phyloP scores from a whole-genome alignment of 2,113 vertebrate genomes.

The Pogonocichla stellata region DNA sequence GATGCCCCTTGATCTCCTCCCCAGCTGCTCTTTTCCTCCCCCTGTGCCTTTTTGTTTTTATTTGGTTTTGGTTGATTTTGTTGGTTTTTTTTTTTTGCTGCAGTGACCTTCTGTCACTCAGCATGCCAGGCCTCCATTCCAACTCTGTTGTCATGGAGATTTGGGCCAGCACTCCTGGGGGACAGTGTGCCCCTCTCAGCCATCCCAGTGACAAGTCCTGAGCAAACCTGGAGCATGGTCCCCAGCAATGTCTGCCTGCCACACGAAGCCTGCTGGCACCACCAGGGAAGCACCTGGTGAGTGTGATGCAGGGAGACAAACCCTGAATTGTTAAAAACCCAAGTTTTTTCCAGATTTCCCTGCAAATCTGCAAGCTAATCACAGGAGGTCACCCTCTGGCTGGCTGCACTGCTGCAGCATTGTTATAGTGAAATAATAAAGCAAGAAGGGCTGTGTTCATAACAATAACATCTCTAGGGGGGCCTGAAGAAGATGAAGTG shows the following conservation, averaged over 20 bases:
- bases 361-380: neutral
- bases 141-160: slow-evolving; percentile 22
- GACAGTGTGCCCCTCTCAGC: neutral
- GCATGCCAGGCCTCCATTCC: neutral
- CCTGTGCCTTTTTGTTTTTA: neutral
- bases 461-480: neutral
- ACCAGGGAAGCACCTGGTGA: neutral
- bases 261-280: fast-evolving
- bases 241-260: neutral
- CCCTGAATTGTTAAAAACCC: neutral
- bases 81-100: neutral
- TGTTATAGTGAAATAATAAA: neutral
- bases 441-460: neutral
- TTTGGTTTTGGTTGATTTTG: neutral
- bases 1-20: neutral
- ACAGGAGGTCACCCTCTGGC: neutral
- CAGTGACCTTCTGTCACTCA: neutral
- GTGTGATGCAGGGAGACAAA: neutral
- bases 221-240: neutral
- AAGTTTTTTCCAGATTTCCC: neutral
- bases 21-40: neutral
- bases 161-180: neutral
- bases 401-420: neutral
- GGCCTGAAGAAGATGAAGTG: neutral
- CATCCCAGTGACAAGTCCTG: neutral